These are phyloP conservation scores for Cladorhizidae sp. DNA, from an alignment of 37 sponge, comb jelly and placozoan genomes.

Conservation along the genomic window DNA sequence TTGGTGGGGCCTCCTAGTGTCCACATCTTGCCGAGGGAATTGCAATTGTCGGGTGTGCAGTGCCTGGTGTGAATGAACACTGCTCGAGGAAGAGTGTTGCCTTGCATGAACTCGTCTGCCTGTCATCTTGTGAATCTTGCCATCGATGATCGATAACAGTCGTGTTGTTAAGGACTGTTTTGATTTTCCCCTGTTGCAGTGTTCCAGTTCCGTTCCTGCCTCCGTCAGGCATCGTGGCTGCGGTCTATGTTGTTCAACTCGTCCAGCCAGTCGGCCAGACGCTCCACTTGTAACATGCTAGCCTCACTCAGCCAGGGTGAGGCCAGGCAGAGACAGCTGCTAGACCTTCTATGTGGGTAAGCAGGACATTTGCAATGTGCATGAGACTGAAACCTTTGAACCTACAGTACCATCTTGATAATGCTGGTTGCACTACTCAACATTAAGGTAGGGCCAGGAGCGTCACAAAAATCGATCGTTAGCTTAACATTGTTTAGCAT, in stretches of 20 bases:
- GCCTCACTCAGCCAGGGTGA: constrained; percentile 67
- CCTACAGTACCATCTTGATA: too few species aligned
- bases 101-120: too few species aligned
- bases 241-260: constrained; percentile 82
- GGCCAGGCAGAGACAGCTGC: constrained; percentile 56
- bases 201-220: constrained; percentile 35
- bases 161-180: neutral
- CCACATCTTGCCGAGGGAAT: neutral
- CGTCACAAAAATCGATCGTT: too few species aligned
- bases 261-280: constrained; percentile 69
- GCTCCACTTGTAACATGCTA: constrained; percentile 62
- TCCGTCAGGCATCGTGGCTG: constrained; percentile 78
- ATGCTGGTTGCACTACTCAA: too few species aligned
- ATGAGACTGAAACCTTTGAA: too few species aligned
- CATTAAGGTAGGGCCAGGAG: too few species aligned
- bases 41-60: neutral
- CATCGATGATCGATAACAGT: too few species aligned
- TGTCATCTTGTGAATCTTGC: too few species aligned
- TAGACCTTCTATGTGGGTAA: constrained; percentile 85
- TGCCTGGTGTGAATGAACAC: too few species aligned
- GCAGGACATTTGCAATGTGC: too few species aligned
- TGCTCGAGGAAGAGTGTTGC: too few species aligned
- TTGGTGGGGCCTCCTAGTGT: neutral
- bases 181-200: constrained; percentile 10
- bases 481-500: too few species aligned